These are phyloP conservation scores for Bombus consobrinus DNA, from an alignment of 1,140 invertebrate genomes.

Conservation along the genomic window DNA sequence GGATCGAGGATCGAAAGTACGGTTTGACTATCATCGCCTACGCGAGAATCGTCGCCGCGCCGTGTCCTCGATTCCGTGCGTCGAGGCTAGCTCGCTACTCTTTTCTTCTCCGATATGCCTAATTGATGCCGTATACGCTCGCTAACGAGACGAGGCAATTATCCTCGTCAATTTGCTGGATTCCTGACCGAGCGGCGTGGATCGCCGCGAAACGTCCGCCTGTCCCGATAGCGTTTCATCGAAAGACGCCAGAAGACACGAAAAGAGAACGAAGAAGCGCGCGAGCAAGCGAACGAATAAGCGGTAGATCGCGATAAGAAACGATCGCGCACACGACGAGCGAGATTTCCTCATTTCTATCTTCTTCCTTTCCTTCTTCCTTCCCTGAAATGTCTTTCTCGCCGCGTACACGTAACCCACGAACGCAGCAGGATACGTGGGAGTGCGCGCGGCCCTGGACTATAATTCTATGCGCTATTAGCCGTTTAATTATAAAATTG, in stretches of 20 bases:
- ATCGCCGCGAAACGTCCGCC: slow-evolving; percentile 40
- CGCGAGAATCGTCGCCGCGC: slow-evolving; percentile 6
- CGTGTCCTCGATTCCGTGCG: background rate
- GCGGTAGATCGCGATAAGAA: slow-evolving; percentile 9
- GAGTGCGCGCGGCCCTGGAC: slow-evolving; percentile 78
- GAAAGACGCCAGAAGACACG: slow-evolving; percentile 14
- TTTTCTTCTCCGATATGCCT: slow-evolving; percentile 11
- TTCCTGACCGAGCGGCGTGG: slow-evolving; percentile 28
- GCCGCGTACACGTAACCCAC: slow-evolving; percentile 22
- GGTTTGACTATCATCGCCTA: background rate
- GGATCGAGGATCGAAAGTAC: slow-evolving; percentile 39
- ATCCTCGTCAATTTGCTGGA: slow-evolving; percentile 77
- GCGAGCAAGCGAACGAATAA: background rate
- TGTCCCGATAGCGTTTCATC: slow-evolving; percentile 35
- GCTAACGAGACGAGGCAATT: slow-evolving; percentile 76
- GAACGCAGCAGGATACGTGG: slow-evolving; percentile 73
- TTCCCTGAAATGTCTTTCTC: slow-evolving; percentile 29
- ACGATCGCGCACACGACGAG: background rate
- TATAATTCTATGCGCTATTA: slow-evolving; percentile 82
- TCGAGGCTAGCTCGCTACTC: background rate
- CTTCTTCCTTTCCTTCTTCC: slow-evolving; percentile 11
- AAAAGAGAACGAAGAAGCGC: slow-evolving; percentile 5
- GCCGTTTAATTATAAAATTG: slow-evolving; percentile 83
- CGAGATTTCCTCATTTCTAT: slow-evolving; percentile 45
- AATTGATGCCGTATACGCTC: slow-evolving; percentile 42